Conservation (phyloP, 2,113 vertebrate genomes). For the Aythya baeri region DNA sequence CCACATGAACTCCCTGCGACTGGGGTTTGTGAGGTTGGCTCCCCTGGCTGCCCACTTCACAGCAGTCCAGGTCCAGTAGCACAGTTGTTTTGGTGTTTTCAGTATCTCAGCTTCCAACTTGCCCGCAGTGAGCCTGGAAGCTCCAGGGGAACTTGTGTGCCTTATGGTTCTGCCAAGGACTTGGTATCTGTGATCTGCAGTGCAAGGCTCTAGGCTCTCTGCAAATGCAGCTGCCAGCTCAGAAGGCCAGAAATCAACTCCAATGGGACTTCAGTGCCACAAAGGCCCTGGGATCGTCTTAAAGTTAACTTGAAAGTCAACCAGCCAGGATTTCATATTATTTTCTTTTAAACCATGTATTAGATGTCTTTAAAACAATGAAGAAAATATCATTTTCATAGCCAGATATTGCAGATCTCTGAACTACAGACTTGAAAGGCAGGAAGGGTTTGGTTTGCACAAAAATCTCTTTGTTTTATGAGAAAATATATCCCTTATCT, state of each 20-base stretch:
- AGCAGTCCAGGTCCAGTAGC: not conserved
- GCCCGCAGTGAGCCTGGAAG: constrained; percentile 24
- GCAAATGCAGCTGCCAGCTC: not conserved
- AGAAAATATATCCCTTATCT: constrained; percentile 5
- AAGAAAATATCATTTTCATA: not conserved
- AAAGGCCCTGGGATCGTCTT: not conserved
- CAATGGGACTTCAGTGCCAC: not conserved
- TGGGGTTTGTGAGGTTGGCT: not conserved
- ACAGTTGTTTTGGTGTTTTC: not conserved
- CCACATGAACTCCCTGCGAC: not conserved
- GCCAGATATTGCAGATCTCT: constrained; percentile 16
- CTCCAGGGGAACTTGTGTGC: not conserved
- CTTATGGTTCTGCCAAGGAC: not conserved
- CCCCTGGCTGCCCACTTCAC: not conserved
- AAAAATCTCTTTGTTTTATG: constrained; percentile 32
- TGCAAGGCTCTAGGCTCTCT: not conserved
- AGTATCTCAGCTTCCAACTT: constrained; percentile 30
- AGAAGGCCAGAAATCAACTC: not conserved
- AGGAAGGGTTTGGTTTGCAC: constrained; percentile 6
- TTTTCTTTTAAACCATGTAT: not conserved
- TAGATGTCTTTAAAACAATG: not conserved
- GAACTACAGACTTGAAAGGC: constrained; percentile 15
- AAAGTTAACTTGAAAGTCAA: not conserved
- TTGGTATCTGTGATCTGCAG: not conserved
- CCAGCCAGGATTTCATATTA: not conserved